A percentile compares a stretch with the other conserved stretches of the same genome.
Conservation (phyloP, 2,113 vertebrate species). For the Triplophysa dalaica region DNA sequence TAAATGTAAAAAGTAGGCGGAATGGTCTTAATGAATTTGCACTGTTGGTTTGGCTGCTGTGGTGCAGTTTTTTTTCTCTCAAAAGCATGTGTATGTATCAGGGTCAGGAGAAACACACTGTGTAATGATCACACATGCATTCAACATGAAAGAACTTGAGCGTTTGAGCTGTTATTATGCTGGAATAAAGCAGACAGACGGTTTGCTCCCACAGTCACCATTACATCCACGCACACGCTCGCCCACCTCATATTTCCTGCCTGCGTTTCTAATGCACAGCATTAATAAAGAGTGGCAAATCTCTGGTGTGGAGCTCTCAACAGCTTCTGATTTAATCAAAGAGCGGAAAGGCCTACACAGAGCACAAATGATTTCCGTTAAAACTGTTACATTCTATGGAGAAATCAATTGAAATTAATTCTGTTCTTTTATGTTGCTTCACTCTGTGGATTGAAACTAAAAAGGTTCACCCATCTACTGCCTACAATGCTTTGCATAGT, state of each 20-base stretch:
- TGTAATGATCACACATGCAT: conserved; percentile 33
- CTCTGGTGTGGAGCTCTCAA: conserved; percentile 63
- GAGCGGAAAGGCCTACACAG: conserved; percentile 58
- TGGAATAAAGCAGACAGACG: conserved; percentile 60
- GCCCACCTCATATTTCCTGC: conserved; percentile 51
- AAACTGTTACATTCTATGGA: conserved; percentile 65
- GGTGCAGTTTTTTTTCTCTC: background rate
- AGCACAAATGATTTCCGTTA: conserved; percentile 61
- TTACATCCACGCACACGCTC: conserved; percentile 51
- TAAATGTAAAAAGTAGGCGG: no score
- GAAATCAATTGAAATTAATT: conserved; percentile 58
- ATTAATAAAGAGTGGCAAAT: conserved; percentile 62
- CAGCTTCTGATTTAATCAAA: conserved; percentile 65
- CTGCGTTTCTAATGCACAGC: conserved; percentile 50
- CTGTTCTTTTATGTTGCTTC: conserved; percentile 13
- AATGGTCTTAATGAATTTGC: no score
- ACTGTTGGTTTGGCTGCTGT: no score
- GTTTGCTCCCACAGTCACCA: conserved; percentile 58
- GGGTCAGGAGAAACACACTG: conserved; percentile 12
- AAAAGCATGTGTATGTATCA: conserved; percentile 45
- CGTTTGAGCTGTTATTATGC: conserved; percentile 65
- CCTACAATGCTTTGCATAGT: background rate
- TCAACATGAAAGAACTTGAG: conserved; percentile 43
- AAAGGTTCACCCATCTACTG: background rate
- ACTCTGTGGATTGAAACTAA: background rate